Evolutionary conservation across 2,113 vertebrate species (phyloP).

Genomic region (Polyodon spathula): DNA sequence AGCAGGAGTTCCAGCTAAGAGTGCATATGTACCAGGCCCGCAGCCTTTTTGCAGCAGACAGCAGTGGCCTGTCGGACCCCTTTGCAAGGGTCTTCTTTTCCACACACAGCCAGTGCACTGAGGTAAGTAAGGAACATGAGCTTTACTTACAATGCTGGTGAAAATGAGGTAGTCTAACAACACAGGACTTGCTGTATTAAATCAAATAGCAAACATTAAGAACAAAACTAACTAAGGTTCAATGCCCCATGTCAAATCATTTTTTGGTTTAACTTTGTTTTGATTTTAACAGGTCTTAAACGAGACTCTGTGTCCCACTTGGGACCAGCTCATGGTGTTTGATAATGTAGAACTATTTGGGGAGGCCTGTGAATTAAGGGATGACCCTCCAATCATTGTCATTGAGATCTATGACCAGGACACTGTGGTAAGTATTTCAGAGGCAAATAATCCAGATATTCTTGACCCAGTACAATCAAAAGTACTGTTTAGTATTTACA

Average conservation of each 20-base stretch:
- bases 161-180: too few species aligned
- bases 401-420: conserved; percentile 93
- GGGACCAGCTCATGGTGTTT: conserved; percentile 92
- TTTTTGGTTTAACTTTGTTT: too few species aligned
- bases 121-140: conserved; percentile 54
- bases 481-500: too few species aligned
- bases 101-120: conserved; percentile 91
- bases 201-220: too few species aligned
- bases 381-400: conserved; percentile 90
- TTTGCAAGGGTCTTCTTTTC: conserved; percentile 93
- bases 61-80: conserved; percentile 87
- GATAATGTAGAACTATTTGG: conserved; percentile 86
- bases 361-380: conserved; percentile 79
- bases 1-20: conserved; percentile 90
- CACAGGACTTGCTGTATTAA: too few species aligned
- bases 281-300: conserved; percentile 67
- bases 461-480: too few species aligned
- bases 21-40: conserved; percentile 97
- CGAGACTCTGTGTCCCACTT: conserved; percentile 90
- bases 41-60: conserved; percentile 88
- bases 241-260: too few species aligned
- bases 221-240: too few species aligned
- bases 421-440: conserved; percentile 71
- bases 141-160: too few species aligned
- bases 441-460: too few species aligned